A percentile compares a stretch with the other conserved stretches of the same genome.
phyloP scores from a whole-genome alignment of 2,113 vertebrate species.

The Pterocles burchelli region DNA sequence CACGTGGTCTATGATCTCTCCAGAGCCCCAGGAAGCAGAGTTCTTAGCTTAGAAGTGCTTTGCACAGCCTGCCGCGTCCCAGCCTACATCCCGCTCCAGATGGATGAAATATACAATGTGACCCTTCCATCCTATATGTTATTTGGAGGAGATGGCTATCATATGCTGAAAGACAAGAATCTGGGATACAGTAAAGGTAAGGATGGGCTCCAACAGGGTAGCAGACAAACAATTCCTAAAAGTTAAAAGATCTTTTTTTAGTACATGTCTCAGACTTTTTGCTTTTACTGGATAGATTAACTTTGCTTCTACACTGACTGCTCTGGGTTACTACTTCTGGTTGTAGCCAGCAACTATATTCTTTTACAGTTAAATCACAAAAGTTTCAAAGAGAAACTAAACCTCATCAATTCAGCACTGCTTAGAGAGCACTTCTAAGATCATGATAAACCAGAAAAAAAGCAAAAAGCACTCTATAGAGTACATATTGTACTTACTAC shows the following conservation, averaged over 20 bases:
- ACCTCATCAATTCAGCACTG: background rate
- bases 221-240: background rate
- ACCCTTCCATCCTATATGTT: slow-evolving; percentile 82
- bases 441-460: background rate
- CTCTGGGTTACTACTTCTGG: background rate
- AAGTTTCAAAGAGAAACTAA: background rate
- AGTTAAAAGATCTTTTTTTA: background rate
- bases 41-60: slow-evolving; percentile 78
- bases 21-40: slow-evolving; percentile 69
- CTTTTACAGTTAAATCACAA: background rate
- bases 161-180: slow-evolving; percentile 80
- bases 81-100: slow-evolving; percentile 76
- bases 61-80: slow-evolving; percentile 88
- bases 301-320: background rate
- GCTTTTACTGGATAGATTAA: background rate
- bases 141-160: slow-evolving; percentile 85
- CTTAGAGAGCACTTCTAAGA: background rate
- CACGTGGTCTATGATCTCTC: slow-evolving; percentile 83
- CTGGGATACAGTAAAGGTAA: slow-evolving; percentile 88
- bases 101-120: slow-evolving; percentile 78
- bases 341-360: background rate
- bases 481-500: background rate
- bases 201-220: background rate
- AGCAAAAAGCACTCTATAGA: accelerated
- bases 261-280: background rate